Percentiles rank a stretch among this genome's conserved stretches.
Conservation (phyloP, 2,888 invertebrate species). For the Leucania comma region DNA sequence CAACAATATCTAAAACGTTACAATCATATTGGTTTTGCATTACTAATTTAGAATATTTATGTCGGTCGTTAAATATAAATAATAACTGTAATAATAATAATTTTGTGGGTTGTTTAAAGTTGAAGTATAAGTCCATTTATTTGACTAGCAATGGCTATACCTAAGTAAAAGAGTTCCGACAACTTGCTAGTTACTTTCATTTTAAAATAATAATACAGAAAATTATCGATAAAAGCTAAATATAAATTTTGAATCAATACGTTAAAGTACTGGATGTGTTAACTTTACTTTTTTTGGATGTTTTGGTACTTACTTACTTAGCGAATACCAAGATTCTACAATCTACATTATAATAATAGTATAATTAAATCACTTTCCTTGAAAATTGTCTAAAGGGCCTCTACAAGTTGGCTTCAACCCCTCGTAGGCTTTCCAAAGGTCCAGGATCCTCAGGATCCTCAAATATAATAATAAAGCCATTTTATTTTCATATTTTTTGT, state of each 20-base stretch:
- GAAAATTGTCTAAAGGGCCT: too few species aligned
- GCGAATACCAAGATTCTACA: slow-evolving; percentile 4
- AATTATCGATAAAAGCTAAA: neutral
- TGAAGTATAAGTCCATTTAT: slow-evolving; percentile 1
- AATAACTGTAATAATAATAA: slow-evolving; percentile 13
- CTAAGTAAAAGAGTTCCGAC: neutral
- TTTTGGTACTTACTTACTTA: neutral
- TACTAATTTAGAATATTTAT: slow-evolving; percentile 1
- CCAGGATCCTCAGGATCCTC: too few species aligned
- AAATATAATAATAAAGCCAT: too few species aligned
- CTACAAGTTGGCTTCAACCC: too few species aligned
- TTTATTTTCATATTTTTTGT: too few species aligned
- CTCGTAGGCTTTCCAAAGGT: too few species aligned
- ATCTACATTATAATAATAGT: too few species aligned
- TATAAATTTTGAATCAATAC: too few species aligned
- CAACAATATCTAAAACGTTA: neutral
- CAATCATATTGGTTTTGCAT: slow-evolving; percentile 12
- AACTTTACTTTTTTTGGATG: too few species aligned
- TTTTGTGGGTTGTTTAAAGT: slow-evolving; percentile 13
- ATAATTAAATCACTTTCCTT: too few species aligned
- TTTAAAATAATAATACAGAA: neutral
- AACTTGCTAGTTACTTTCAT: slow-evolving; percentile 1
- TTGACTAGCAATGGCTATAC: neutral
- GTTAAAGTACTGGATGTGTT: too few species aligned
- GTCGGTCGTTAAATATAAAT: slow-evolving; percentile 12